Evolutionary conservation across 2,797 vertebrate genomes (phyloP).

Genomic region (Vireo griseus): DNA sequence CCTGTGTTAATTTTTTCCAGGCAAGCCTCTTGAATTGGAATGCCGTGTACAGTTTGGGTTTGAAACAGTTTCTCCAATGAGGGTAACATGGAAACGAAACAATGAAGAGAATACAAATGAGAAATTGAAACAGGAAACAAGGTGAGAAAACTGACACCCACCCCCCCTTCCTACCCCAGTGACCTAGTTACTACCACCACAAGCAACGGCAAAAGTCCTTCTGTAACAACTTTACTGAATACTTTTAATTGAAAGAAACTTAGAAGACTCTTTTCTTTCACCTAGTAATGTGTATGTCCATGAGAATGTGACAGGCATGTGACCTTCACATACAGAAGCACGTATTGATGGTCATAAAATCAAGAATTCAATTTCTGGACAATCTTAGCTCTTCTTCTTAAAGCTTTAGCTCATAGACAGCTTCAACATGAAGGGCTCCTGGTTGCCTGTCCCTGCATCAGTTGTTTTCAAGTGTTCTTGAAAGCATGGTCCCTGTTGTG

Average conservation of each 20-base stretch:
- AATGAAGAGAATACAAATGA: conserved; percentile 18
- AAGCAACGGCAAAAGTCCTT: neutral
- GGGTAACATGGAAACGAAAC: conserved; percentile 74
- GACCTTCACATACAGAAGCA: neutral
- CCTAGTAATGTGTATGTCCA: neutral
- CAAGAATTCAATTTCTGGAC: neutral
- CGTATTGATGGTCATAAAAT: neutral
- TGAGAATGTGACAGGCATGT: fast-evolving
- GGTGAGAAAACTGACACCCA: conserved; percentile 39
- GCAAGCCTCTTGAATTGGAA: conserved; percentile 71
- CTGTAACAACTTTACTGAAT: neutral
- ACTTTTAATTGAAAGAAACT: neutral
- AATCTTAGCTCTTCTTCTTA: neutral
- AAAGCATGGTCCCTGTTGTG: neutral
- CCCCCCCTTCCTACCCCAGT: fast-evolving
- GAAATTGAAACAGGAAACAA: neutral
- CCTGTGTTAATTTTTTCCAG: conserved; percentile 61
- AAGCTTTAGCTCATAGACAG: neutral
- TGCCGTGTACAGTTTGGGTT: conserved; percentile 79
- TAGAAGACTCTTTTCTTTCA: neutral
- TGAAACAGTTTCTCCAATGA: conserved; percentile 43
- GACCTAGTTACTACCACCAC: neutral
- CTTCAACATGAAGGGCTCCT: neutral
- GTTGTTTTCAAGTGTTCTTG: neutral
- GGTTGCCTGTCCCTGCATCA: neutral